Evolutionary conservation across 2,888 invertebrate genomes (phyloP), one percentile per base, ranked within the genome.

Genomic region (Baccha elongata): DNA sequence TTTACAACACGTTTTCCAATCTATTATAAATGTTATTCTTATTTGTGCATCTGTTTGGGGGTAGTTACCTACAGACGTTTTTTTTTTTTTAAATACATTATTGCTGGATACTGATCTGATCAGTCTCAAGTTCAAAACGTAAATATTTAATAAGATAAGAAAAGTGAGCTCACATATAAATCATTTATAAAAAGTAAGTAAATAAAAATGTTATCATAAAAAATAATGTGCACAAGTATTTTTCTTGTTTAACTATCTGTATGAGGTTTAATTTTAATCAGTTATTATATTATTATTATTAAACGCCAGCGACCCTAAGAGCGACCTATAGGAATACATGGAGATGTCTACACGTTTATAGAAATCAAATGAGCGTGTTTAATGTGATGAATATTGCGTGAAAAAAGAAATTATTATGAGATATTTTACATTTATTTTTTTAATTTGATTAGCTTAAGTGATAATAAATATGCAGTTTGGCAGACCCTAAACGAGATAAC

Each of bases 281-380:
- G 89, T 88, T 88, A 88, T 89, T 88, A 89, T 29, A 29, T 15
- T 37, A 37, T 88, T 88, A 88, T 89, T 89, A 88, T 88, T 88
- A 88, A 88, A 88, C 87, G 86, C 86, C 86, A 86, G 86, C 86
- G 89, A 89, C 88, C 89, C 87, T 86, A 48, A 29, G 85, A 85
- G 81, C 86, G 87, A 88, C 87, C 87, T 85, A 2, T 74, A 84
- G 85, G 78, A 83, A 85, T 76, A n/a, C n/a, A 55, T 26, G 29
- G 55, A 78, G 55, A 62, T 60, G 50, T 15, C 15, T 48, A 26
- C 26, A 62, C 32, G 42, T 72, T 72, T 62, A 67, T 64, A 83
- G 67, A 48, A 55, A 76, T 68, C 46, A 72, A 71, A 76, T 81
- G 67, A 76, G 65, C 76, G 17, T 83, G 42, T 83, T 72, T 67